phyloP scores from a whole-genome alignment of 2,797 vertebrate genomes.

The Sardinella longiceps region DNA sequence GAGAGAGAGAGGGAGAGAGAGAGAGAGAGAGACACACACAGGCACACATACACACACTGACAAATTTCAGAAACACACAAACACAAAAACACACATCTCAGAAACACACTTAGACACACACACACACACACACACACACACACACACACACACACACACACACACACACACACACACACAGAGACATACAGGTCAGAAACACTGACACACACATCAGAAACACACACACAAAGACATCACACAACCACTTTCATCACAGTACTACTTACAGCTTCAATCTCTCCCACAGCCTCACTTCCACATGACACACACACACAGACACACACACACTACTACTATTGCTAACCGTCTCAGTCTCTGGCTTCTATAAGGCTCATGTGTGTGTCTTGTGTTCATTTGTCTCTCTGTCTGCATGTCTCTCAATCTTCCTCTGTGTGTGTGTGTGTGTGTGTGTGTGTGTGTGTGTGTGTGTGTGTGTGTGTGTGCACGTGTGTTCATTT shows the following conservation, averaged over 20 bases:
- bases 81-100: background rate
- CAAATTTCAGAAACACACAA: background rate
- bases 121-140: conserved; percentile 14
- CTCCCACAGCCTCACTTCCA: too few relatives aligned
- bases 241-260: conserved; percentile 14
- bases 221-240: conserved; percentile 14
- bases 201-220: background rate
- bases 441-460: conserved; percentile 29
- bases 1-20: too few relatives aligned
- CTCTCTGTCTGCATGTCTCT: conserved; percentile 46
- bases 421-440: conserved; percentile 40
- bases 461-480: conserved; percentile 24
- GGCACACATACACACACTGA: background rate
- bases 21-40: background rate
- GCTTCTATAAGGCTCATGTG: background rate
- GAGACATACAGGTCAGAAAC: background rate
- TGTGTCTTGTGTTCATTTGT: conserved; percentile 39
- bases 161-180: background rate
- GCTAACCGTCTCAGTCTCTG: too few relatives aligned
- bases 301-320: conserved; percentile 26
- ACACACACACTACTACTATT: too few relatives aligned
- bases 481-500: conserved; percentile 38
- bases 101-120: background rate
- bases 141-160: background rate
- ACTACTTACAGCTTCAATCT: too few relatives aligned